Evolutionary conservation across 2,888 invertebrate species (phyloP).

Genomic region (Drosophila mimica): DNA sequence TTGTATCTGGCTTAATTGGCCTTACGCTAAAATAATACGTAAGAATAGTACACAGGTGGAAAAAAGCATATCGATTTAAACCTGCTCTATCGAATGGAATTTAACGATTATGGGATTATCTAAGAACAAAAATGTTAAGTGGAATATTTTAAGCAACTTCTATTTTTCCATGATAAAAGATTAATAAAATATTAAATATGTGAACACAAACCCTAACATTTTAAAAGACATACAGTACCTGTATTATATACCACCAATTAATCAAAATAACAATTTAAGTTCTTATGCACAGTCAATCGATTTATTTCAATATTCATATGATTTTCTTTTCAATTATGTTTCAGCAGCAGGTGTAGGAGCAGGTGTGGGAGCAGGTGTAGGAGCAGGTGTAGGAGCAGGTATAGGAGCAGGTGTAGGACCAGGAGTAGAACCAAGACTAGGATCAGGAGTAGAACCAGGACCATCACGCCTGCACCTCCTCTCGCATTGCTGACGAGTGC

Average conservation of each 20-base stretch:
- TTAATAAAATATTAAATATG: background rate
- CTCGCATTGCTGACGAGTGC: background rate
- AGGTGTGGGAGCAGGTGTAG: background rate
- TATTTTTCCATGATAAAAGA: no score
- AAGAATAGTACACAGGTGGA: no score
- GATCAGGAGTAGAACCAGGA: background rate
- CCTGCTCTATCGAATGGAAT: background rate
- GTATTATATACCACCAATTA: background rate
- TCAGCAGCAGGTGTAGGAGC: background rate
- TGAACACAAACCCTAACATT: background rate
- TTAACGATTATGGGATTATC: background rate
- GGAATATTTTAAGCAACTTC: no score
- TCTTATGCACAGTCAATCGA: background rate
- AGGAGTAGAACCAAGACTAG: background rate
- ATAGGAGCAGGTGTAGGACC: no score
- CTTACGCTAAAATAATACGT: no score
- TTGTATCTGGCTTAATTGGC: no score
- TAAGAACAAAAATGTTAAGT: background rate
- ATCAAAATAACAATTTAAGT: background rate
- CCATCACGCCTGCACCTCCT: background rate
- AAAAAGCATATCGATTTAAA: background rate
- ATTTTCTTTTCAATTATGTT: background rate
- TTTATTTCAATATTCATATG: background rate
- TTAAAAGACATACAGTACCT: background rate
- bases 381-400: background rate